Conservation (phyloP, 1,140 invertebrate genomes). For the Lordiphosa stackelbergi region DNA sequence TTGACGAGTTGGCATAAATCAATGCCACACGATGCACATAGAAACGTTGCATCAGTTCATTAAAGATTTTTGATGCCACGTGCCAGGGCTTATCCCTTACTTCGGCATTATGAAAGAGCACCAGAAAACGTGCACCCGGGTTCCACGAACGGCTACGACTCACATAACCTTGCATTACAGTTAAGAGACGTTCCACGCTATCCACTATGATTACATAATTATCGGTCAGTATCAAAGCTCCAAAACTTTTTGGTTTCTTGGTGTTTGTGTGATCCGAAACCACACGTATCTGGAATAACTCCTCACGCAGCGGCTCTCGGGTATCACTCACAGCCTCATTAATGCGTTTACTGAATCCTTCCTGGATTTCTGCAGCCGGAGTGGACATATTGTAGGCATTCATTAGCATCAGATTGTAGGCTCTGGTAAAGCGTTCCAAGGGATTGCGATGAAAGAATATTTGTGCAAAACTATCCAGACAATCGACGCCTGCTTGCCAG, state of each 20-base stretch:
- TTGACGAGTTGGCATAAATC: constrained; percentile 45
- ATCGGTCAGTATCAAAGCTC: constrained; percentile 45
- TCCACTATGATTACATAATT: constrained; percentile 67
- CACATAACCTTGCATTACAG: constrained; percentile 38
- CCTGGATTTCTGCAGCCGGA: constrained; percentile 61
- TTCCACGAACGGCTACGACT: constrained; percentile 64
- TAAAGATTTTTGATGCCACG: constrained; percentile 50
- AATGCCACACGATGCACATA: constrained; percentile 69
- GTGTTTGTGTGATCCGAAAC: constrained; percentile 30
- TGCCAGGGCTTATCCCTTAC: constrained; percentile 24
- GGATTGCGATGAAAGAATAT: constrained; percentile 55
- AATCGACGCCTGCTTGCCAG: constrained; percentile 59
- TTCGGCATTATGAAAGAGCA: constrained; percentile 56
- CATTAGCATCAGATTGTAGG: constrained; percentile 58
- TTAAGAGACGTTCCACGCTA: constrained; percentile 27
- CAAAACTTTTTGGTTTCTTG: constrained; percentile 8
- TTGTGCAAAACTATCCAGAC: constrained; percentile 58
- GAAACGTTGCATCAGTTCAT: constrained; percentile 41
- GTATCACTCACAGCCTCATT: constrained; percentile 48
- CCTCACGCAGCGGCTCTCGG: not conserved
- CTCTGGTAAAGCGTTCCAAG: constrained; percentile 45
- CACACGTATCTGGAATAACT: constrained; percentile 58
- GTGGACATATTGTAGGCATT: constrained; percentile 55
- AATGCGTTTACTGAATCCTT: constrained; percentile 47
- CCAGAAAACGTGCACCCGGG: constrained; percentile 63